Conservation (phyloP, 2,113 vertebrate species). For the Hippocampus abdominalis region DNA sequence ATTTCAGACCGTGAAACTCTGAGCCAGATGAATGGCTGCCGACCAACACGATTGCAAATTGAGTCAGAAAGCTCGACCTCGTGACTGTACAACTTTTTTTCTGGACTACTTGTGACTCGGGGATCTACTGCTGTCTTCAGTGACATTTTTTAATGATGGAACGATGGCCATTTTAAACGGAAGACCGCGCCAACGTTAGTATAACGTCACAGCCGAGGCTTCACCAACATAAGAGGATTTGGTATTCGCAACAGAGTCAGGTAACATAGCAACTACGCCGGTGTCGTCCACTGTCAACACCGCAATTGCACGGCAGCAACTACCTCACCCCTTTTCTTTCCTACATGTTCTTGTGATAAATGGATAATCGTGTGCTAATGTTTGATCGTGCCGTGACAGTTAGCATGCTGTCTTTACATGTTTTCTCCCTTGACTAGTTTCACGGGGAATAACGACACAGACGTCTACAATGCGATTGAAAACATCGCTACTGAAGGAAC, state of each 20-base stretch:
- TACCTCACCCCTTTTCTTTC: background rate
- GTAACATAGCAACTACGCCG: slow-evolving; percentile 67
- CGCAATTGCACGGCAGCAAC: slow-evolving; percentile 7
- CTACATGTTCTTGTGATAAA: background rate
- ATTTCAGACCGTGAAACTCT: background rate
- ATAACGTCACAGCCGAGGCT: slow-evolving; percentile 13
- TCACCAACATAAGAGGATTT: slow-evolving; percentile 25
- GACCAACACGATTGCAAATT: background rate
- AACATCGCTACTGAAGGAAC: slow-evolving; percentile 88
- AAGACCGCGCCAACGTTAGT: slow-evolving; percentile 27
- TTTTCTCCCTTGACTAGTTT: background rate
- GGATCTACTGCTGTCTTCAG: background rate
- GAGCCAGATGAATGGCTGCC: slow-evolving; percentile 40
- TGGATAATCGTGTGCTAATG: background rate
- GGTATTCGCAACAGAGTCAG: slow-evolving; percentile 50
- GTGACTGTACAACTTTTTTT: background rate
- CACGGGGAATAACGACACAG: slow-evolving; percentile 25
- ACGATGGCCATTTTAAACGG: slow-evolving; percentile 11
- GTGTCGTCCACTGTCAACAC: slow-evolving; percentile 11
- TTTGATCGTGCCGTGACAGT: background rate
- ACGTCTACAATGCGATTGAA: slow-evolving; percentile 83
- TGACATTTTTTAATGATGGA: background rate
- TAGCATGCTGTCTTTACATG: slow-evolving; percentile 9
- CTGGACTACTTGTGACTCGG: background rate
- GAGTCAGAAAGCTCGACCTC: background rate